Evolutionary conservation across 2,113 vertebrate genomes (phyloP).

Genomic region (Vanacampus margaritifer): DNA sequence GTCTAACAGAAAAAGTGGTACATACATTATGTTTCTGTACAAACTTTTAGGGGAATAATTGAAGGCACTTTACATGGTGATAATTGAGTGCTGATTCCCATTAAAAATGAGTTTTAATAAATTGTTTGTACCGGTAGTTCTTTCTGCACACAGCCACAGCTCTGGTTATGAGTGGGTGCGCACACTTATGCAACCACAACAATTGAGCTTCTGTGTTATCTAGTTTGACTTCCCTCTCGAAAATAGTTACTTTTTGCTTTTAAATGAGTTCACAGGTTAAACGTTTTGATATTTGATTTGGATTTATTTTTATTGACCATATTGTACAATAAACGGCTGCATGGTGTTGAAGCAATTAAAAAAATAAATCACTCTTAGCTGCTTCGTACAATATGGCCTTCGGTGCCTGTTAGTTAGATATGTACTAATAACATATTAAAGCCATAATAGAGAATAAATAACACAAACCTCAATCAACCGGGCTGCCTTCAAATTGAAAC

Average conservation of each 20-base stretch:
- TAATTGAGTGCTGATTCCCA: no score
- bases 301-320: no score
- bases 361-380: no score
- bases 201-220: background rate
- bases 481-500: background rate
- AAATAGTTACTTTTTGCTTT: background rate
- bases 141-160: background rate
- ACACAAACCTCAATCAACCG: background rate
- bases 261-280: background rate
- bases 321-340: no score
- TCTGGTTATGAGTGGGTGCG: background rate
- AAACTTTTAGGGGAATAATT: no score
- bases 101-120: no score
- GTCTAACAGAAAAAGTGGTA: no score
- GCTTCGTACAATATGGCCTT: background rate
- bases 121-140: no score
- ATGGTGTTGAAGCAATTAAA: no score
- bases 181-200: background rate
- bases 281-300: no score
- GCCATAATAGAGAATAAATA: background rate
- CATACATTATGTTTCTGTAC: no score
- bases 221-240: background rate
- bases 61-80: no score
- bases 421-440: background rate
- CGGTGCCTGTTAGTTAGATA: background rate